Evolutionary conservation across 2,113 vertebrate genomes (phyloP).

Genomic region (Calcarius ornatus): DNA sequence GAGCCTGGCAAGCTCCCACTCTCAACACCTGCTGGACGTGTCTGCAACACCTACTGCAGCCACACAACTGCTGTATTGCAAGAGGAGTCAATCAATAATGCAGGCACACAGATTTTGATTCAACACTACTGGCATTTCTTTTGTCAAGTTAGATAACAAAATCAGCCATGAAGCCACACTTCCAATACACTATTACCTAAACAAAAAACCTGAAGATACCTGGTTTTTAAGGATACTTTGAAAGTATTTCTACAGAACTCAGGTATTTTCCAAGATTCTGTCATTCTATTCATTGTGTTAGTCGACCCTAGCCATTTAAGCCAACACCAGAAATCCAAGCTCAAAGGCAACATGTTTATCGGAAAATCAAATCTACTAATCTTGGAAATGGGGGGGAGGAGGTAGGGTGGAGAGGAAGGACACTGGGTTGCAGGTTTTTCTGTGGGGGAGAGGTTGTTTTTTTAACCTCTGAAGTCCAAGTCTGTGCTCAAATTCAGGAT

Average conservation of each 20-base stretch:
- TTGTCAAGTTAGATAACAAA: background rate
- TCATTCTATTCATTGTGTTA: background rate
- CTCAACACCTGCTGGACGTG: rapidly evolving
- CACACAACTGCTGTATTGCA: background rate
- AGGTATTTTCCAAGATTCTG: background rate
- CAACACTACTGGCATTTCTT: background rate
- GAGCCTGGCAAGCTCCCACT: background rate
- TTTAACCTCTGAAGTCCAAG: background rate
- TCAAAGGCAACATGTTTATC: background rate
- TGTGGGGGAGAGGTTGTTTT: rapidly evolving
- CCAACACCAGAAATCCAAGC: background rate
- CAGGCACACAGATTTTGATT: background rate
- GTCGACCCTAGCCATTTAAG: background rate
- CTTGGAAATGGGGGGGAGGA: background rate
- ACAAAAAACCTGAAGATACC: background rate
- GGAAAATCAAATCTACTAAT: background rate
- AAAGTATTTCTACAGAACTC: background rate
- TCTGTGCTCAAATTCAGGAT: background rate
- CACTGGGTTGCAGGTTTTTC: background rate
- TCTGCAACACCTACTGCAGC: background rate
- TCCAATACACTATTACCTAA: background rate
- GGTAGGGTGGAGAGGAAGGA: rapidly evolving
- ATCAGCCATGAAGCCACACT: background rate
- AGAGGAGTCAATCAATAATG: background rate
- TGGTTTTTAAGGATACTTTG: background rate